These are phyloP conservation scores for Periplaneta americana DNA, from an alignment of 1,140 invertebrate genomes.

Conservation along the genomic window DNA sequence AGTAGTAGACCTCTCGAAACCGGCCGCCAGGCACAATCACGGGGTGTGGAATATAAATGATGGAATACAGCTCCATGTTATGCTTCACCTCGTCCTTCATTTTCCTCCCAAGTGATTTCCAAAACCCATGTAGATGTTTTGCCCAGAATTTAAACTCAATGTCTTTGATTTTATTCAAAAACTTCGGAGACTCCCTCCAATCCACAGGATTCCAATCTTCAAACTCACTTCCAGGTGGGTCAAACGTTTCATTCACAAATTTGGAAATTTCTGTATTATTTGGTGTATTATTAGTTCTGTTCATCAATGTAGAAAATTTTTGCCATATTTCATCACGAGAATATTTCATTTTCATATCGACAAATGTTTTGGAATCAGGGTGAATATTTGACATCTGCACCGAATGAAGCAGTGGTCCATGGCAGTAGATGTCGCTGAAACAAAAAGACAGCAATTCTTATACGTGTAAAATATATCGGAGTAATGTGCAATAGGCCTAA, in stretches of 20 bases:
- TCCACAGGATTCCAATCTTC: constrained; percentile 55
- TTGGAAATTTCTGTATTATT: constrained; percentile 38
- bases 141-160: constrained; percentile 51
- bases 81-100: constrained; percentile 53
- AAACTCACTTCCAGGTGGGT: constrained; percentile 39
- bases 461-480: too few relatives aligned
- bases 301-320: constrained; percentile 58
- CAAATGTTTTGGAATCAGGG: constrained; percentile 82
- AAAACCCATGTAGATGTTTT: constrained; percentile 55
- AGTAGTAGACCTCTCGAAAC: constrained; percentile 84
- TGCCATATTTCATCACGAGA: constrained; percentile 51
- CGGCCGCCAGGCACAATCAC: constrained; percentile 83
- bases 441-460: neutral
- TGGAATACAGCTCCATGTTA: constrained; percentile 58
- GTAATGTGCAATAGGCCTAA: too few relatives aligned
- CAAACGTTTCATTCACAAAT: constrained; percentile 58
- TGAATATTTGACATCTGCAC: constrained; percentile 70
- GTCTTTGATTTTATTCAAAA: constrained; percentile 58
- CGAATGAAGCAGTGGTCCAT: constrained; percentile 68
- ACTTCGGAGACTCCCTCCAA: constrained; percentile 53
- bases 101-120: constrained; percentile 66
- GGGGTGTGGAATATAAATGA: constrained; percentile 71
- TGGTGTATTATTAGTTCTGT: constrained; percentile 47
- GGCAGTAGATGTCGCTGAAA: constrained; percentile 68
- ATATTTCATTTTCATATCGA: constrained; percentile 73